phyloP scores from a whole-genome alignment of 2,888 invertebrate genomes.

The Apodemia duryi region DNA sequence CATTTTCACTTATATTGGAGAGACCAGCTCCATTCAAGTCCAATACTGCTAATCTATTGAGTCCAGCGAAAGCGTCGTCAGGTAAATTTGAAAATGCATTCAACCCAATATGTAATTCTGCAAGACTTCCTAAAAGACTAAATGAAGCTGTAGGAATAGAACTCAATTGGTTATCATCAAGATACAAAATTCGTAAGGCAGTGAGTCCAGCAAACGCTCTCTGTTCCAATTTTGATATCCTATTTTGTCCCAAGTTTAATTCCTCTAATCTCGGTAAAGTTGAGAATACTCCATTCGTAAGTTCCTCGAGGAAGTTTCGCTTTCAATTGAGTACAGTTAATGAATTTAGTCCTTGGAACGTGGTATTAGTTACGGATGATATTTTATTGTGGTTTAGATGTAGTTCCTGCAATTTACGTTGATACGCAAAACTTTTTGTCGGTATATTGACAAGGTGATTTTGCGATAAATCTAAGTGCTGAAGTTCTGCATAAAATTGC shows the following conservation, averaged over 20 bases:
- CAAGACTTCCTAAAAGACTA: constrained; percentile 85
- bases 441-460: constrained; percentile 92
- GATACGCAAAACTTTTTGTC: constrained; percentile 87
- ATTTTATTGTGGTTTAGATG: constrained; percentile 92
- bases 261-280: constrained; percentile 88
- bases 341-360: constrained; percentile 88
- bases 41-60: constrained; percentile 85
- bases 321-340: constrained; percentile 89
- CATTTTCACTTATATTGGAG: constrained; percentile 86
- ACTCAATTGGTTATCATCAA: constrained; percentile 91
- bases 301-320: constrained; percentile 89
- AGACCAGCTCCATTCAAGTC: constrained; percentile 90
- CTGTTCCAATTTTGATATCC: constrained; percentile 88
- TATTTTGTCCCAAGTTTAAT: constrained; percentile 91
- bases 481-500: constrained; percentile 92
- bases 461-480: constrained; percentile 89
- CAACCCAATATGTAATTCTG: constrained; percentile 90
- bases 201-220: constrained; percentile 87
- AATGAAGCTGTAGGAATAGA: constrained; percentile 87
- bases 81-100: constrained; percentile 89
- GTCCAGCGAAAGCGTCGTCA: constrained; percentile 87
- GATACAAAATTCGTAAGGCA: constrained; percentile 87
- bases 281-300: constrained; percentile 86
- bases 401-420: constrained; percentile 89
- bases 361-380: constrained; percentile 87